A percentile compares a stretch with the other conserved stretches of the same genome.
These are phyloP conservation scores for Timema cristinae DNA, from an alignment of 2,888 invertebrate species.

Conservation along the genomic window DNA sequence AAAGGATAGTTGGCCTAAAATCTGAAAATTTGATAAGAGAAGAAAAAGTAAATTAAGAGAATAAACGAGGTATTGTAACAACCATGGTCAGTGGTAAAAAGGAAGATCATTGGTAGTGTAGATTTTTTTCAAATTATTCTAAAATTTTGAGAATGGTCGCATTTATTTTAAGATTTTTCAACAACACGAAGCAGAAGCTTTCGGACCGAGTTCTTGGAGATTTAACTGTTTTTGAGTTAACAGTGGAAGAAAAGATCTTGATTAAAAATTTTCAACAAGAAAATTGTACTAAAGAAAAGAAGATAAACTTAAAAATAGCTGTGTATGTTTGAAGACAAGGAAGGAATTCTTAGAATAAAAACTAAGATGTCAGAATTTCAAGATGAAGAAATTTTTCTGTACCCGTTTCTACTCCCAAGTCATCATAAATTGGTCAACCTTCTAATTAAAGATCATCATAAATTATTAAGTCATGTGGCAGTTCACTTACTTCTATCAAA, in stretches of 20 bases:
- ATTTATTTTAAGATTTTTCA: background rate
- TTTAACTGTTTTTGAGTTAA: background rate
- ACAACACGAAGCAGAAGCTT: background rate
- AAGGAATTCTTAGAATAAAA: background rate
- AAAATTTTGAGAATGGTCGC: background rate
- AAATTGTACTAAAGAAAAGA: background rate
- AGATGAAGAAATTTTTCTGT: background rate
- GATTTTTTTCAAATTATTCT: background rate
- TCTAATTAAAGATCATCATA: background rate
- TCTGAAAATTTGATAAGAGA: background rate
- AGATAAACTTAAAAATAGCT: background rate
- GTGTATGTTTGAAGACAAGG: background rate
- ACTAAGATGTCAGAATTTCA: background rate
- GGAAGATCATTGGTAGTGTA: background rate
- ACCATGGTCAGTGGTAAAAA: background rate
- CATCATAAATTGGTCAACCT: background rate
- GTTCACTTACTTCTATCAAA: background rate
- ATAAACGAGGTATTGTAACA: background rate
- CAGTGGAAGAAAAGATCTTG: background rate
- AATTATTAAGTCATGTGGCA: background rate
- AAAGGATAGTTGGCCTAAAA: background rate
- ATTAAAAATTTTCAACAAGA: background rate
- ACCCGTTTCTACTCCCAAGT: background rate
- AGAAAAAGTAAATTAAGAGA: background rate
- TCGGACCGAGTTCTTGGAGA: background rate